phyloP scores from a whole-genome alignment of 2,797 vertebrate genomes.

The Sphaeramia orbicularis region DNA sequence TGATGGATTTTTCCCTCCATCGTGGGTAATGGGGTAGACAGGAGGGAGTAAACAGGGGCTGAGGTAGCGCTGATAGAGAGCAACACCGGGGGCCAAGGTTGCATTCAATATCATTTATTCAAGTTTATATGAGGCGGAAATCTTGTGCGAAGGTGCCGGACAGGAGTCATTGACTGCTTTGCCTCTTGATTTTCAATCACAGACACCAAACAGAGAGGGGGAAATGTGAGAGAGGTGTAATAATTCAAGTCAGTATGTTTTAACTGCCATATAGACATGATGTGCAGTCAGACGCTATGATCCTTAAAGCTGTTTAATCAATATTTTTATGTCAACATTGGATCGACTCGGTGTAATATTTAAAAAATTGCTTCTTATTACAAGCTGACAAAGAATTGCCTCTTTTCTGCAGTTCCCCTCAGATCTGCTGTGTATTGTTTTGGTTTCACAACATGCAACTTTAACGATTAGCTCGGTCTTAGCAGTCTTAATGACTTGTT shows the following conservation, averaged over 20 bases:
- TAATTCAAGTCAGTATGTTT: slow-evolving; percentile 32
- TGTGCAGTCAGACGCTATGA: slow-evolving; percentile 16
- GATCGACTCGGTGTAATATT: slow-evolving; percentile 9
- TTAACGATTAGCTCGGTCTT: too few species aligned
- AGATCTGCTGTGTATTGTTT: not conserved
- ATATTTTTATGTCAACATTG: slow-evolving; percentile 16
- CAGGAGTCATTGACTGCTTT: slow-evolving; percentile 61
- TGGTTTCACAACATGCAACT: not conserved
- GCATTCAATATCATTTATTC: slow-evolving; percentile 67
- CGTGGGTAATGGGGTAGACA: slow-evolving; percentile 74
- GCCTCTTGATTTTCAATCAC: slow-evolving; percentile 59
- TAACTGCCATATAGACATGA: slow-evolving; percentile 22
- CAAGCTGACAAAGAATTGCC: not conserved
- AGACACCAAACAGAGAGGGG: slow-evolving; percentile 25
- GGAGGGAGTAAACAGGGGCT: slow-evolving; percentile 54
- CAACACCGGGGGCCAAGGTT: slow-evolving; percentile 60
- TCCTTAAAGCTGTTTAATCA: slow-evolving; percentile 24
- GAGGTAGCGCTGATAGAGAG: slow-evolving; percentile 48
- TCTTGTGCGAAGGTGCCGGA: slow-evolving; percentile 50
- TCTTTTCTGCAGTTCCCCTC: not conserved
- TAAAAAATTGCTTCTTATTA: slow-evolving; percentile 4
- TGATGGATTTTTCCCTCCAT: slow-evolving; percentile 70
- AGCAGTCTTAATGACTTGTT: too few species aligned
- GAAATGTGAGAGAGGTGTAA: slow-evolving; percentile 17
- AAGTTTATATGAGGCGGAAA: slow-evolving; percentile 68